Conservation (phyloP, 1,140 invertebrate genomes). For the Cyclargus thomasi region DNA sequence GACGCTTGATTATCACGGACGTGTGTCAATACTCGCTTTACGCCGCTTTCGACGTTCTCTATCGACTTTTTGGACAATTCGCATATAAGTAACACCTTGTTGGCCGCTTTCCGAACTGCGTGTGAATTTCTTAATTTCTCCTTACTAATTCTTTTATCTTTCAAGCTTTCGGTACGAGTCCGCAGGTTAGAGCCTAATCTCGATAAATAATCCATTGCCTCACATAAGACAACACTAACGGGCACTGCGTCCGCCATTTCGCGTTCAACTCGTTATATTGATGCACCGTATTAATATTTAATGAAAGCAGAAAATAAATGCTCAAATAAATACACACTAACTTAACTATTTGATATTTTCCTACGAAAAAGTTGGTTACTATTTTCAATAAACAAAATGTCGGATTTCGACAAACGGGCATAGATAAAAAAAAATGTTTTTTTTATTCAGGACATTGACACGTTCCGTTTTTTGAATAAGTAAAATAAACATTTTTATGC, state of each 20-base stretch:
- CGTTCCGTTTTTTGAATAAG: background rate
- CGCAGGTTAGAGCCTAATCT: slow-evolving; percentile 61
- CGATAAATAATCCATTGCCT: slow-evolving; percentile 62
- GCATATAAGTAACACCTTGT: slow-evolving; percentile 61
- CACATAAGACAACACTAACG: slow-evolving; percentile 52
- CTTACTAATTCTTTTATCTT: slow-evolving; percentile 53
- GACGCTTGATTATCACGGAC: slow-evolving; percentile 33
- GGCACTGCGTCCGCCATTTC: slow-evolving; percentile 63
- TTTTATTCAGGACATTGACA: slow-evolving; percentile 27
- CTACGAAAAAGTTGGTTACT: background rate
- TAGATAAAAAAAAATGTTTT: slow-evolving; percentile 37
- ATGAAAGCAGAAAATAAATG: background rate
- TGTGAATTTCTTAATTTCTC: slow-evolving; percentile 53
- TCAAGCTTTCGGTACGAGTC: slow-evolving; percentile 51
- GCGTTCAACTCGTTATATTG: slow-evolving; percentile 21
- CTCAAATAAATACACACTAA: background rate
- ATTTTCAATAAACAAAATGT: background rate
- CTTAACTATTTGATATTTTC: background rate
- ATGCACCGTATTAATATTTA: slow-evolving; percentile 1
- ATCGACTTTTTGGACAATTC: slow-evolving; percentile 66
- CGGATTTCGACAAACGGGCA: slow-evolving; percentile 21
- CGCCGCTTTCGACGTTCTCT: slow-evolving; percentile 57
- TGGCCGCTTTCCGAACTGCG: slow-evolving; percentile 55
- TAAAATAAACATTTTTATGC: background rate
- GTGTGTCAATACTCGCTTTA: slow-evolving; percentile 44